These are phyloP conservation scores for Neoitamus cyanurus DNA, from an alignment of 2,888 invertebrate genomes.

Conservation along the genomic window DNA sequence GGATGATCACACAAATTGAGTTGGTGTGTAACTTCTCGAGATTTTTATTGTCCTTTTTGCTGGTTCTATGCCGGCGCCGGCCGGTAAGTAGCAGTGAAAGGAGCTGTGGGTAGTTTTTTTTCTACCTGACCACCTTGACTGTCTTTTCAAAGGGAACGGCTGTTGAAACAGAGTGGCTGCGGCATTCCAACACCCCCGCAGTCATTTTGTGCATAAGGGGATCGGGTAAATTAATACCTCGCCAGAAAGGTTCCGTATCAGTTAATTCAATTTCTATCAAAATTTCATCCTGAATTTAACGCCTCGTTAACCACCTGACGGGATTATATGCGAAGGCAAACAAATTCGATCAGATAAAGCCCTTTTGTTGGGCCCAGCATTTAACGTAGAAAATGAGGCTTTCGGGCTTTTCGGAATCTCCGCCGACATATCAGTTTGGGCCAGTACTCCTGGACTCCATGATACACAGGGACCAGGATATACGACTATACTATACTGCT, in stretches of 20 bases:
- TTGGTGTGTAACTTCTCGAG: neutral
- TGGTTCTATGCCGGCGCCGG: neutral
- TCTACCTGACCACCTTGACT: neutral
- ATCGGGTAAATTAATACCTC: constrained; percentile 22
- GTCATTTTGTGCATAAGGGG: constrained; percentile 26
- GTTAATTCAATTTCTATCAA: constrained; percentile 47
- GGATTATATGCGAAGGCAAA: constrained; percentile 52
- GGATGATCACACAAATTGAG: constrained; percentile 28
- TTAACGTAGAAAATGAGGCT: constrained; percentile 44
- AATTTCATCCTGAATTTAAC: constrained; percentile 48
- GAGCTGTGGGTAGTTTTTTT: neutral
- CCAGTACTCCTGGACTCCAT: neutral
- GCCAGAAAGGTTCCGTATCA: constrained; percentile 39
- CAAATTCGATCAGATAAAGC: constrained; percentile 52
- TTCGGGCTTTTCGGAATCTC: constrained; percentile 34
- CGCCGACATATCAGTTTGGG: constrained; percentile 32
- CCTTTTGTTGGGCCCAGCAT: constrained; percentile 47
- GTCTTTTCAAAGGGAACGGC: neutral
- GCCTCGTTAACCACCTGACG: constrained; percentile 52
- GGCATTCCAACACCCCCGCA: neutral
- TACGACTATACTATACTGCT: neutral
- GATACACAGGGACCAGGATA: neutral
- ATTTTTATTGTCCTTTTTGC: neutral
- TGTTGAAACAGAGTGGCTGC: neutral
- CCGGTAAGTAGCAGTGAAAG: neutral